These are phyloP conservation scores for Unio delphinus DNA, from an alignment of 2,888 invertebrate genomes.

Conservation along the genomic window DNA sequence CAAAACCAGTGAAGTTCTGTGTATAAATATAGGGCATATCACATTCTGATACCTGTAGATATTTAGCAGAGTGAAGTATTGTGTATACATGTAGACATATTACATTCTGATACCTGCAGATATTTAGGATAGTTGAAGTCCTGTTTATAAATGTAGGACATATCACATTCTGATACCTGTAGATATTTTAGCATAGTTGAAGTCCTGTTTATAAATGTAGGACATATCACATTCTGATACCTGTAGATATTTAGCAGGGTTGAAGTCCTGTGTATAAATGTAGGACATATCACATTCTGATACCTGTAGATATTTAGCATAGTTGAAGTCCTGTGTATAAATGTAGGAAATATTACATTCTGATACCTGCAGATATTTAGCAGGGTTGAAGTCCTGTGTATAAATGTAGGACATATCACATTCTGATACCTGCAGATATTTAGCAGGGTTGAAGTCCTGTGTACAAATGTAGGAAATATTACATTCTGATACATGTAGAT, in stretches of 20 bases:
- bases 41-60: slow-evolving; percentile 81
- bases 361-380: slow-evolving; percentile 88
- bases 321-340: too few species aligned
- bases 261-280: too few species aligned
- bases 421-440: slow-evolving; percentile 84
- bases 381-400: slow-evolving; percentile 72
- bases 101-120: slow-evolving; percentile 79
- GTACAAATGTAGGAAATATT: too few species aligned
- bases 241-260: slow-evolving; percentile 89
- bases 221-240: slow-evolving; percentile 70
- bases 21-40: too few species aligned
- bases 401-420: too few species aligned
- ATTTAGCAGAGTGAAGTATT: slow-evolving; percentile 80
- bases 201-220: too few species aligned
- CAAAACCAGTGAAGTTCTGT: too few species aligned
- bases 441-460: slow-evolving; percentile 76
- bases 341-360: too few species aligned
- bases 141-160: too few species aligned
- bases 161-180: slow-evolving; percentile 77
- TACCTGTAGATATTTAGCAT: slow-evolving; percentile 90
- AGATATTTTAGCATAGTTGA: slow-evolving; percentile 78
- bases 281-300: neutral
- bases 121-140: slow-evolving; percentile 77
- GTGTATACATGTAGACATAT: too few species aligned
- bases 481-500: slow-evolving; percentile 81